Evolutionary conservation across 2,797 vertebrate species (phyloP), one percentile per base, ranked within the genome.

Genomic region (Ctenopoma multispine): DNA sequence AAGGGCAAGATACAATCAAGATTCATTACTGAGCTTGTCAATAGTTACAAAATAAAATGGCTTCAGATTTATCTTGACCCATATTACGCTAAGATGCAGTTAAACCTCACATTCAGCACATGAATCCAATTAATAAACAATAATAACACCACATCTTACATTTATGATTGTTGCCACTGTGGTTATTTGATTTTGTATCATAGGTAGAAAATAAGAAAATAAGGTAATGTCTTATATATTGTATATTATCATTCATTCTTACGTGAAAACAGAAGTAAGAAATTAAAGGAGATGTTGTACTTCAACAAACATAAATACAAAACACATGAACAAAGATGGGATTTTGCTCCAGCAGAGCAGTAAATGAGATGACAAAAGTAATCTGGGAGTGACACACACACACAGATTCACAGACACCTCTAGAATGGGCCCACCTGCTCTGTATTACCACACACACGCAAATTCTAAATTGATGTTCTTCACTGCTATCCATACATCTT

Each of bases 291-390:
- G n/a, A n/a, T 10, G 44, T 46, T 44, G 18, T 51, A 51, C 31
- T 34, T 38, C 24, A 66, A 23, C 46, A 41, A 18, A 53, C 24
- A 27, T 13, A 13, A 44, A 47, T 31, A 43, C 27, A 34, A 43
- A 59, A 47, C 24, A 34, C 24, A 23, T 4, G 20, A 14, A 21
- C 23, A n/a, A 49, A 50, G 15, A 21, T 21, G 50, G 18, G 36
- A 60, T 69, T 51, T 59, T 69, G 61, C 48, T 47, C 58, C 59
- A 67, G 1, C 59, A 29, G 51, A 76, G 70, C 54, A 46, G 59
- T 69, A 85, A 81, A 87, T 83, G 65, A 74, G 40, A 57, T 79
- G 78, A 79, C 78, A 85, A 59, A 67, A 77, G 62, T 84, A 64
- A 83, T 85, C 67, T 75, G 56, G 11, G 48, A 59, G 61, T 60